Conservation (phyloP, 2,888 invertebrate genomes). For the Melinaea menophilus region DNA sequence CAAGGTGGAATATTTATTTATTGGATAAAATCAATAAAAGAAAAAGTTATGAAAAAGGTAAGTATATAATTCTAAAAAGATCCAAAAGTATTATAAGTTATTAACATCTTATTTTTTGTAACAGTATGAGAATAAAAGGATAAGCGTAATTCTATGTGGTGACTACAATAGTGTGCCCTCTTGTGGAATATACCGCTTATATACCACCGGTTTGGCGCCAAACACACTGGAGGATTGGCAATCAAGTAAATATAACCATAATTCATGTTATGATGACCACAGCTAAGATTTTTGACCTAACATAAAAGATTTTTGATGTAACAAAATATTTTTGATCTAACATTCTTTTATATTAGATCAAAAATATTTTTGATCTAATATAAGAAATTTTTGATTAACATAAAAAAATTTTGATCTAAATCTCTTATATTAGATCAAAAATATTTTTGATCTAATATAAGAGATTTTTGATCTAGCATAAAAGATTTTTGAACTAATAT, state of each 20-base stretch:
- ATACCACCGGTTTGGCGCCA: slow-evolving; percentile 83
- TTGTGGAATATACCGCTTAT: slow-evolving; percentile 87
- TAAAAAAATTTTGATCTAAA: no score
- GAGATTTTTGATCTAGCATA: neutral
- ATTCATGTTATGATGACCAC: neutral
- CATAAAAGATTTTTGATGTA: no score
- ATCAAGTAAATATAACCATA: slow-evolving; percentile 81
- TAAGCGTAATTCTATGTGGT: slow-evolving; percentile 89
- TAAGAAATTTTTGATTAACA: no score
- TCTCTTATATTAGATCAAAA: no score
- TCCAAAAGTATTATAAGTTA: neutral
- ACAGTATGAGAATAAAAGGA: slow-evolving; percentile 55
- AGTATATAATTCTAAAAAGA: neutral
- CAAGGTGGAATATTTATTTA: slow-evolving; percentile 87
- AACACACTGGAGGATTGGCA: slow-evolving; percentile 85
- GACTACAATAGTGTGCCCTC: slow-evolving; percentile 95
- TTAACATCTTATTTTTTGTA: slow-evolving; percentile 1
- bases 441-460: neutral
- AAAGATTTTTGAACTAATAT: no score
- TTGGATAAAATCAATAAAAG: slow-evolving; percentile 81
- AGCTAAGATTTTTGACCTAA: no score
- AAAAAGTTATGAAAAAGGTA: slow-evolving; percentile 56
- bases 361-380: no score
- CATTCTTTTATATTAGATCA: no score
- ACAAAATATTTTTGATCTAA: no score